Conservation (phyloP, 2,888 invertebrate genomes). For the Nomada flava region DNA sequence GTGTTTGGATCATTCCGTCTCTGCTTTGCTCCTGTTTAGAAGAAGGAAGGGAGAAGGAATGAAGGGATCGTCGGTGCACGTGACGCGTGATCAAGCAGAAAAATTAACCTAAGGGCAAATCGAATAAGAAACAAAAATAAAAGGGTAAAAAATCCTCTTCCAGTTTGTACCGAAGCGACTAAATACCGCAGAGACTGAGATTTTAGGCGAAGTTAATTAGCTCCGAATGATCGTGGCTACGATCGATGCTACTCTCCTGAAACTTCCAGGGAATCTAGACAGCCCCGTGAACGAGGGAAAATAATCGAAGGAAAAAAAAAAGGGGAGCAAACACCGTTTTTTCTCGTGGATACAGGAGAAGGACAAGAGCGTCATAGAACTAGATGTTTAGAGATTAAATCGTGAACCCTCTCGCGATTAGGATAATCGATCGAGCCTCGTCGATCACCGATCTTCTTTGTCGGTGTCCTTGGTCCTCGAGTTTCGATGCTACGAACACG, state of each 20-base stretch:
- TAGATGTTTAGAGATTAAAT: slow-evolving; percentile 21
- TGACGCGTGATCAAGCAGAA: slow-evolving; percentile 6
- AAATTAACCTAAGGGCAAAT: background rate
- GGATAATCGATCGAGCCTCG: slow-evolving; percentile 10
- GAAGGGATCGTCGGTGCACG: slow-evolving; percentile 2
- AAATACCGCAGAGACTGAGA: slow-evolving; percentile 57
- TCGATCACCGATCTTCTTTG: background rate
- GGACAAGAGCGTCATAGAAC: slow-evolving; percentile 23
- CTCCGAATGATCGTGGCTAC: slow-evolving; percentile 31
- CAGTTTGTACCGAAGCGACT: slow-evolving; percentile 51
- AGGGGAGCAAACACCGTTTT: background rate
- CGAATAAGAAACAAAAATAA: slow-evolving; percentile 2
- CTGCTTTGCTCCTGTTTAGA: background rate
- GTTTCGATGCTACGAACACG: background rate
- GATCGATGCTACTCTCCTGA: slow-evolving; percentile 47
- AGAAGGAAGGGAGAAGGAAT: background rate
- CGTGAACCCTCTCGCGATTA: slow-evolving; percentile 31
- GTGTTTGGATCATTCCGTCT: background rate
- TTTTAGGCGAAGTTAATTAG: slow-evolving; percentile 47
- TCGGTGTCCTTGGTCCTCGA: background rate
- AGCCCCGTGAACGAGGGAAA: background rate
- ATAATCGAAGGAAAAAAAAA: background rate
- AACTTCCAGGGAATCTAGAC: slow-evolving; percentile 39
- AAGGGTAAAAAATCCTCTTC: slow-evolving; percentile 50
- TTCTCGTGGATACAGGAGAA: slow-evolving; percentile 18